A percentile compares a stretch with the other conserved stretches of the same genome.
phyloP scores from a whole-genome alignment of 2,888 invertebrate genomes.

The Pseudococcus viburni region DNA sequence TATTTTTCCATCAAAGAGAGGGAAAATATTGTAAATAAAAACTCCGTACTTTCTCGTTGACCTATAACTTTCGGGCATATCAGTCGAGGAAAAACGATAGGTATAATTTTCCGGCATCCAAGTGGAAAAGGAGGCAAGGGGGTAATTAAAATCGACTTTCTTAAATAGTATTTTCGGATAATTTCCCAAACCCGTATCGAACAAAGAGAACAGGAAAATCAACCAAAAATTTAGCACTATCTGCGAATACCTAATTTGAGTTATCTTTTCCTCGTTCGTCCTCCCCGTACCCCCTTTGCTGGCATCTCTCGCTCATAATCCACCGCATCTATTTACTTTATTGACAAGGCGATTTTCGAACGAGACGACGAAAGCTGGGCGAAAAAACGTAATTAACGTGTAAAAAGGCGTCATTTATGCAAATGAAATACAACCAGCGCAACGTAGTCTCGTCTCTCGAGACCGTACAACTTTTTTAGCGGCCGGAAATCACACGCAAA shows the following conservation, averaged over 20 bases:
- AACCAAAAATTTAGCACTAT: background rate
- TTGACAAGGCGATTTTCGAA: background rate
- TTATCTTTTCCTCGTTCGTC: background rate
- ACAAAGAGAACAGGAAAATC: background rate
- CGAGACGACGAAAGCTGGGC: background rate
- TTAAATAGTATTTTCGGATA: background rate
- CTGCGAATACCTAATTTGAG: background rate
- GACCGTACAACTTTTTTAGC: background rate
- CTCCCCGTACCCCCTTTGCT: background rate
- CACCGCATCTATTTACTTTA: background rate
- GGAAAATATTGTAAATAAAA: background rate
- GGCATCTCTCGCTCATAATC: background rate
- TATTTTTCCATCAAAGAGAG: no score
- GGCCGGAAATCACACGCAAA: slow-evolving; percentile 7
- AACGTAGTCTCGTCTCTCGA: background rate
- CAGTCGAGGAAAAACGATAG: background rate
- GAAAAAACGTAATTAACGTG: background rate
- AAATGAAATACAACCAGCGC: background rate
- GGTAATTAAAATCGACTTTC: background rate
- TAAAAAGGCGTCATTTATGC: slow-evolving; percentile 16
- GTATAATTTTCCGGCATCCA: background rate
- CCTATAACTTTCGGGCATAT: slow-evolving; percentile 5
- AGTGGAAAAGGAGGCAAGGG: background rate
- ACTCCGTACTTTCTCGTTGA: background rate
- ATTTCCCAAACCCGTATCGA: background rate